Evolutionary conservation across 92 coral and sea anemone species (phyloP), one percentile per base, ranked within the genome.

Genomic region (Zoanthus sociatus): DNA sequence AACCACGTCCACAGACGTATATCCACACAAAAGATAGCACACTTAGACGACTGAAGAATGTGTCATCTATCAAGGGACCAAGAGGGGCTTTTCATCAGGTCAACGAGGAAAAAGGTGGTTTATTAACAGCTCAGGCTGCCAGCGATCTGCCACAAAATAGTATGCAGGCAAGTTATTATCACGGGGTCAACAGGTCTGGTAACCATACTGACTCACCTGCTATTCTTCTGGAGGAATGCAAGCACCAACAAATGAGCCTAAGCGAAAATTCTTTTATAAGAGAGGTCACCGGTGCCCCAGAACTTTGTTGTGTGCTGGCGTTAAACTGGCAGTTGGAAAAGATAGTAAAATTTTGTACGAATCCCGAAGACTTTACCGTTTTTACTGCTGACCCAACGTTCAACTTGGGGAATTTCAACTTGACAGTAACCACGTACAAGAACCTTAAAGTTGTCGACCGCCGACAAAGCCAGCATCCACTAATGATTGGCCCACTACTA

Each of bases 351-450:
- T 92, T 92, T 67, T 92, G 93, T 56, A 90, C 93, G 60, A 85
- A 89, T 55, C 93, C 90, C 10, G 18, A n/a, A 20, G 81, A 69
- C 37, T 89, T 88, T 82, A 63, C 82, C 18, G 60, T 89, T 15
- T 83, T 89, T 71, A 83, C 84, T 33, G 91, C 81, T n/a, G 94
- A 91, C 87, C 92, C 94, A 50, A 88, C 92, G 9, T 88, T 92
- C 46, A 92, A 92, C 58, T 72, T 92, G 9, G 94, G 90, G 10
- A 88, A 78, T 6, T 90, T 90, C 70, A 90, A 87, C 87, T 16
- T 91, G 63, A 82, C 93, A 21, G 93, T 87, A 1, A 87, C 93
- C 16, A 87, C 88, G n/a, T 87, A 79, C 71, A 71, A 51, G 1
- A 60, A 90, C 86, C 67, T 79, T 63, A 73, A 73, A 76, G 84